Evolutionary conservation across 2,888 invertebrate species (phyloP).

Genomic region (Tetragonisca angustula): DNA sequence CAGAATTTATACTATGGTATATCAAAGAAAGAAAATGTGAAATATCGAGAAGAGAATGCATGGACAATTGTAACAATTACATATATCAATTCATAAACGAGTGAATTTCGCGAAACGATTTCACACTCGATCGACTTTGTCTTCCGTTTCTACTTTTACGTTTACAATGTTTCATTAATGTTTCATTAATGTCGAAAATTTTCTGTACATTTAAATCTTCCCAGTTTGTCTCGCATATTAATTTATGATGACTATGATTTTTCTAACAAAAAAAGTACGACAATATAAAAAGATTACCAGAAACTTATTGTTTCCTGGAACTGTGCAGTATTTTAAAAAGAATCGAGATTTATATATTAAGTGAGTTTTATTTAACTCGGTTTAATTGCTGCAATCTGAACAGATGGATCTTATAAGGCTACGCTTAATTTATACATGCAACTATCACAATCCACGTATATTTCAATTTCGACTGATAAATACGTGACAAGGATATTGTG

Average conservation of each 20-base stretch:
- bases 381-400: conserved; percentile 21
- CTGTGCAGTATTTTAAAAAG: neutral
- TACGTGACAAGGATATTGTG: neutral
- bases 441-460: neutral
- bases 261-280: neutral
- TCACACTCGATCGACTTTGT: no score
- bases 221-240: neutral
- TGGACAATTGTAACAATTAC: no score
- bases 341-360: conserved; percentile 9
- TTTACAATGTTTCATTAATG: no score
- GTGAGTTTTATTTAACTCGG: conserved; percentile 34
- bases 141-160: neutral
- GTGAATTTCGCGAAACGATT: neutral
- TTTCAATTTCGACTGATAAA: neutral
- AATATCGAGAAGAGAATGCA: no score
- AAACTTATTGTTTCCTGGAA: neutral
- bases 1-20: neutral
- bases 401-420: neutral
- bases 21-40: neutral
- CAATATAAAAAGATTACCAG: neutral
- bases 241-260: neutral
- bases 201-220: neutral
- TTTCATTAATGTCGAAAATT: neutral
- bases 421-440: conserved; percentile 1
- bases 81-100: neutral